Evolutionary conservation across 1,140 invertebrate genomes (phyloP).

Genomic region (Drosophila pruinosa): DNA sequence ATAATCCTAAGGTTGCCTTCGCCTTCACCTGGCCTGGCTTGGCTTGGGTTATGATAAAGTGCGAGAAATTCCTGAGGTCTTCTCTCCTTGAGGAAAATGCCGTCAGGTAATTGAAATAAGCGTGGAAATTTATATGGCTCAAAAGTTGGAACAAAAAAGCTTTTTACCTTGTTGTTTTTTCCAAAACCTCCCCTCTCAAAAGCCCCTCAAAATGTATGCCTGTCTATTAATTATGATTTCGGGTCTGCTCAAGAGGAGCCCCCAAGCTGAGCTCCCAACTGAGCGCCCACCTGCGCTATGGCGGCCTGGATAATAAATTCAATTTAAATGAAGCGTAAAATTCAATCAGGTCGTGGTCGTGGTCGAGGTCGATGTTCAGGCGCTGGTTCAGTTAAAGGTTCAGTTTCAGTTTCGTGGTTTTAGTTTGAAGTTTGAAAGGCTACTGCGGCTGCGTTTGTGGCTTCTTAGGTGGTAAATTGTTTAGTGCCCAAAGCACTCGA

Average conservation of each 20-base stretch:
- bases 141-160: conserved; percentile 46
- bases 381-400: neutral
- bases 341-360: conserved; percentile 72
- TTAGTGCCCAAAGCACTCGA: conserved; percentile 23
- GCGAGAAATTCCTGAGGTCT: conserved; percentile 62
- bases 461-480: conserved; percentile 79
- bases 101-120: conserved; percentile 73
- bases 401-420: conserved; percentile 13
- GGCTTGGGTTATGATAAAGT: conserved; percentile 67
- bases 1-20: conserved; percentile 52
- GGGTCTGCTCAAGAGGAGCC: conserved; percentile 6
- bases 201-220: conserved; percentile 51
- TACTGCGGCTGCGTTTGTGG: conserved; percentile 63
- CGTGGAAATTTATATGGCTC: conserved; percentile 72
- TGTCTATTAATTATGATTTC: conserved; percentile 77
- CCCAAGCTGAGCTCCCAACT: conserved; percentile 26
- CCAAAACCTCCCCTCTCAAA: conserved; percentile 8
- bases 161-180: conserved; percentile 40
- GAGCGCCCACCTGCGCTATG: conserved; percentile 48
- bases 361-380: conserved; percentile 34
- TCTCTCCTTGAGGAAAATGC: conserved; percentile 17
- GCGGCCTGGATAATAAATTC: conserved; percentile 64
- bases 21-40: neutral
- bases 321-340: conserved; percentile 81
- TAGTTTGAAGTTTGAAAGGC: conserved; percentile 13